A percentile compares a stretch with the other conserved stretches of the same genome.
Evolutionary conservation across 2,888 invertebrate species (phyloP).

Genomic region (Drosophila vallismaia): DNA sequence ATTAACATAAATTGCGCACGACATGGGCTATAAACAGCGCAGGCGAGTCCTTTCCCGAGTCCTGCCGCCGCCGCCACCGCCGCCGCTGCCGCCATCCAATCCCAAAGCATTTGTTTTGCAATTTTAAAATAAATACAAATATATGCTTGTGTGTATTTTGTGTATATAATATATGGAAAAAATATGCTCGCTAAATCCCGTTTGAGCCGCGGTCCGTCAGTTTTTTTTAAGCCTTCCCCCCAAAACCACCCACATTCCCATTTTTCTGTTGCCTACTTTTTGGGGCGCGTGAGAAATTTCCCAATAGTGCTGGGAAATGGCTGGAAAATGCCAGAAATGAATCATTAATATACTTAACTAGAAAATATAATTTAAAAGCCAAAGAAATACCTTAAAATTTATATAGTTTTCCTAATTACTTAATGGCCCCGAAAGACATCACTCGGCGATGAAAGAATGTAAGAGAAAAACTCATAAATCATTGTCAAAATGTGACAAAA

Average conservation of each 20-base stretch:
- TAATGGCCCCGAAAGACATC: background rate
- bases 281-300: conserved; percentile 27
- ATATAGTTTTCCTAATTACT: background rate
- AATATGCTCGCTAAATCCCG: conserved; percentile 31
- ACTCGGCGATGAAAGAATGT: conserved; percentile 16
- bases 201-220: conserved; percentile 9
- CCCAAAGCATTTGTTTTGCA: conserved; percentile 33
- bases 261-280: conserved; percentile 40
- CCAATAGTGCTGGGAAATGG: conserved; percentile 16
- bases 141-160: background rate
- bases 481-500: background rate
- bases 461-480: background rate
- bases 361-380: background rate
- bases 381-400: background rate
- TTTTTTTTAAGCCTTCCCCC: too few species aligned
- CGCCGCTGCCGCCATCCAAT: too few species aligned
- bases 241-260: background rate
- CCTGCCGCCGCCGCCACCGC: background rate
- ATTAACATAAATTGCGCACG: conserved; percentile 66
- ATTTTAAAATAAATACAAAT: conserved; percentile 43
- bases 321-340: background rate
- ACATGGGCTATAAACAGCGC: conserved; percentile 50
- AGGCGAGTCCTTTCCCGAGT: conserved; percentile 14
- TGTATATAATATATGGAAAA: background rate
- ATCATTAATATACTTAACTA: too few species aligned